Evolutionary conservation across 2,888 invertebrate genomes (phyloP), one percentile per base, ranked within the genome.

Genomic region (Tachystola acroxantha): DNA sequence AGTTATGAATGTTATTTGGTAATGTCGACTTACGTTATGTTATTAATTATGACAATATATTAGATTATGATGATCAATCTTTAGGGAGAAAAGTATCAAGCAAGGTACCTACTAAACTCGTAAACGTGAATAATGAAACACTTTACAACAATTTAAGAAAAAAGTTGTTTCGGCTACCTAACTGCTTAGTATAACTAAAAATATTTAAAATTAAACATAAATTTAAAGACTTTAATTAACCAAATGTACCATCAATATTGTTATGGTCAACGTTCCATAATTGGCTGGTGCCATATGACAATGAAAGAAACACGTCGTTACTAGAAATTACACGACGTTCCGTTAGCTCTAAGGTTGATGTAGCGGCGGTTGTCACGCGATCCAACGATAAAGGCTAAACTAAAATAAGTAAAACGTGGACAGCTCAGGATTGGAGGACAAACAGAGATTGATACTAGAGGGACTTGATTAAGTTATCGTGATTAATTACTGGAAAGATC

Each of bases 281-380:
- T 45, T 35, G 37, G 48, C 43, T 50, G 57, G 57, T 60, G 61
- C 61, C 63, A 58, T 54, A 59, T 76, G 71, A 77, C 78, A 78
- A 71, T 74, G 71, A 77, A 68, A 79, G 63, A 79, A 82, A 80
- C 79, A 84, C 72, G 57, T 79, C 69, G 78, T 81, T 82, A 81
- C 66, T 72, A 63, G 71, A 77, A 79, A 81, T 82, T 77, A 82
- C 84, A 81, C 66, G 79, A 80, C 68, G 61, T 72, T 65, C 66
- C 66, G 75, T 78, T 79, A 75, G 63, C 67, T 64, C 63, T 49
- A 60, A 63, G 64, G 49, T 64, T 81, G 78, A 85, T 71, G 55
- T 63, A 85, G 59, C 58, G 67, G 45, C 52, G 50, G 42, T 57
- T 65, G 75, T 73, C 85, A 85, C 85, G 85, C 85, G 67, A 85